Conservation (phyloP, 1,140 invertebrate species). For the Ips nitidus region DNA sequence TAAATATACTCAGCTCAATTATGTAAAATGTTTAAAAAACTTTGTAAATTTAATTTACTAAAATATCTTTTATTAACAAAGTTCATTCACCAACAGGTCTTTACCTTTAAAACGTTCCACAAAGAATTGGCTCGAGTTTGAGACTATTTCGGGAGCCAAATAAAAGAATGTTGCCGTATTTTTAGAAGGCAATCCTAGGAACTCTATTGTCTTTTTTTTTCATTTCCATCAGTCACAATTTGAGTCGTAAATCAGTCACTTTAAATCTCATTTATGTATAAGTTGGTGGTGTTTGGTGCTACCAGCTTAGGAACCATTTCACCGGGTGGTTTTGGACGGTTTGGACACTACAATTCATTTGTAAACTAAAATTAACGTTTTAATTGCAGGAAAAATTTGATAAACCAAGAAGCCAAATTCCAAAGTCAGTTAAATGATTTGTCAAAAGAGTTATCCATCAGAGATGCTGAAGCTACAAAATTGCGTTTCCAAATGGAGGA, state of each 20-base stretch:
- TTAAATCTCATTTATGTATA: constrained; percentile 12
- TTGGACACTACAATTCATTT: not conserved
- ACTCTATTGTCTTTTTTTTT: too few relatives aligned
- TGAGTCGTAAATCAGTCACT: too few relatives aligned
- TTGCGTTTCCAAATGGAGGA: constrained; percentile 58
- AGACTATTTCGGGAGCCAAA: constrained; percentile 20
- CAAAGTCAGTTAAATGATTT: constrained; percentile 57
- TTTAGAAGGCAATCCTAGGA: constrained; percentile 12
- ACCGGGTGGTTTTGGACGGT: not conserved
- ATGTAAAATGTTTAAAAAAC: too few relatives aligned
- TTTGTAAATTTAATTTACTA: too few relatives aligned
- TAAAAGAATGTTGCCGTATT: constrained; percentile 17
- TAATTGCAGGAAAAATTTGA: constrained; percentile 55
- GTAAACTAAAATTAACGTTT: not conserved
- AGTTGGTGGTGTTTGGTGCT: constrained; percentile 11
- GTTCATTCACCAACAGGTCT: constrained; percentile 6
- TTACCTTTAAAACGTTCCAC: constrained; percentile 2
- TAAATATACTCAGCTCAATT: too few relatives aligned
- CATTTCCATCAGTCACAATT: too few relatives aligned
- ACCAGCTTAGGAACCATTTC: not conserved
- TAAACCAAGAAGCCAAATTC: constrained; percentile 58
- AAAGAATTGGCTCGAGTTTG: constrained; percentile 17
- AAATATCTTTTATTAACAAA: too few relatives aligned
- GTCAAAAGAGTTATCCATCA: constrained; percentile 53
- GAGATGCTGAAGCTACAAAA: constrained; percentile 57